Base-by-base conservation (phyloP, 2,797 vertebrate species). In the Botia almorhae region DNA sequence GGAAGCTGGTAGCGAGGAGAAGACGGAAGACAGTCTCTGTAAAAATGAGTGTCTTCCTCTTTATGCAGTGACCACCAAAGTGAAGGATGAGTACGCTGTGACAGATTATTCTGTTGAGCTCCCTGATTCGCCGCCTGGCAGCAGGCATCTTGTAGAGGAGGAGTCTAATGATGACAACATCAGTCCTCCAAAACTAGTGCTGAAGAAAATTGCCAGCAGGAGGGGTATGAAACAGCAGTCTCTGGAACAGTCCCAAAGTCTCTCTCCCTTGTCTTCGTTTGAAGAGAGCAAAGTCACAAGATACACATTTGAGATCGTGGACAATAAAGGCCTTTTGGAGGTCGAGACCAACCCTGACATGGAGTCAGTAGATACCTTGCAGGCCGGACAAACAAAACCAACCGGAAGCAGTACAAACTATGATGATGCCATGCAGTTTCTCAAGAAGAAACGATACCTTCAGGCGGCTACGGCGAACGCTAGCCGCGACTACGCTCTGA, bases 371-470 rank as follows among this genome's bases (percentile, higher is more conserved):
- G 97, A 98, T 86, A 89, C 94, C 2, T 93, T 98, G 81, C 97
- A 96, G 83, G 96, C 94, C 77, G 96, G 95, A 76, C 94, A 95
- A 81, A 89, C 95, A 53, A 99, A 99, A 87, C 96, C 96, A 39
- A 93, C 95, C 55, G 92, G 96, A 55, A 97, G 94, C 92, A 99
- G 96, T 90, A 97, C 97, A 88, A 98, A 98, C 86, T 99, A 99
- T 0, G 97, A 98, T 0, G 98, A 99, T 14, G 98, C 98, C 91
- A 98, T 99, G 97, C 98, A 99, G 87, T 99, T 99, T 87, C 94
- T 99, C 87, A 99, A 99, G 93, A 99, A 99, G 91, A 98, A 97
- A 79, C 94, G 98, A 0, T 99, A 99, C 87, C 94, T 99, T 74
- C 97, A 98, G 84, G 97, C 98, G 2, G 95, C 97, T 2, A 92